phyloP scores from a whole-genome alignment of 1,140 invertebrate species.

The Tetraneura akinire region DNA sequence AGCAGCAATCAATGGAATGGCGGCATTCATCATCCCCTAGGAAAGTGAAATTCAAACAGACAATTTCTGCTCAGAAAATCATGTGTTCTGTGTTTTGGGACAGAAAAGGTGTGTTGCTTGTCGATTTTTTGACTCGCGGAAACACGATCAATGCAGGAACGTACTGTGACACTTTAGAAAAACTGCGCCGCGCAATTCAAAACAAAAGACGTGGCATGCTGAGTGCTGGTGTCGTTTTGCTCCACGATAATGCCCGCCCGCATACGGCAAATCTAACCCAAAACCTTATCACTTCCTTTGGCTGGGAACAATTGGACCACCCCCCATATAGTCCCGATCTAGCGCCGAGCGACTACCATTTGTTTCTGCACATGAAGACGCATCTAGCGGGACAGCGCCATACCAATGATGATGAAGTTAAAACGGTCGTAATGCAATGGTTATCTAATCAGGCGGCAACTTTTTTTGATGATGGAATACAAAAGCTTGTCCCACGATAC shows the following conservation, averaged over 20 bases:
- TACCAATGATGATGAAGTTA: conserved; percentile 15
- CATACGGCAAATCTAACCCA: conserved; percentile 55
- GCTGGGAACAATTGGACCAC: conserved; percentile 56
- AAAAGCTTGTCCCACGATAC: conserved; percentile 48
- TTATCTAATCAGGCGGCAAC: conserved; percentile 17
- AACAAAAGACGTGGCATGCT: conserved; percentile 44
- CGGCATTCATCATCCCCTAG: too few relatives aligned
- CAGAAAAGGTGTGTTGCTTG: too few relatives aligned
- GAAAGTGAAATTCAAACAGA: too few relatives aligned
- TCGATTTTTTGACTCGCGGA: conserved; percentile 52
- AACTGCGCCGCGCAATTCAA: neutral
- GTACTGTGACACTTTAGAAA: conserved; percentile 54
- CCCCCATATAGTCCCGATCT: conserved; percentile 57
- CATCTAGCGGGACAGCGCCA: conserved; percentile 18
- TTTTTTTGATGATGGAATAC: conserved; percentile 18
- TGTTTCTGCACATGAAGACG: conserved; percentile 54
- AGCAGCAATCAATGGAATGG: too few relatives aligned
- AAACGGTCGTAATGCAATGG: neutral
- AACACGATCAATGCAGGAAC: conserved; percentile 54
- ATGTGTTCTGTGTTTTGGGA: too few relatives aligned
- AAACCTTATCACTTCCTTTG: conserved; percentile 51
- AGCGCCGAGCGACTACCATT: conserved; percentile 57
- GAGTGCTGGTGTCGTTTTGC: conserved; percentile 53
- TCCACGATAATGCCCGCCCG: conserved; percentile 58
- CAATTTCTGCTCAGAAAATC: too few relatives aligned